Evolutionary conservation across 2,113 vertebrate species (phyloP), one percentile per base, ranked within the genome.

Genomic region (Oreochromis spilurus): DNA sequence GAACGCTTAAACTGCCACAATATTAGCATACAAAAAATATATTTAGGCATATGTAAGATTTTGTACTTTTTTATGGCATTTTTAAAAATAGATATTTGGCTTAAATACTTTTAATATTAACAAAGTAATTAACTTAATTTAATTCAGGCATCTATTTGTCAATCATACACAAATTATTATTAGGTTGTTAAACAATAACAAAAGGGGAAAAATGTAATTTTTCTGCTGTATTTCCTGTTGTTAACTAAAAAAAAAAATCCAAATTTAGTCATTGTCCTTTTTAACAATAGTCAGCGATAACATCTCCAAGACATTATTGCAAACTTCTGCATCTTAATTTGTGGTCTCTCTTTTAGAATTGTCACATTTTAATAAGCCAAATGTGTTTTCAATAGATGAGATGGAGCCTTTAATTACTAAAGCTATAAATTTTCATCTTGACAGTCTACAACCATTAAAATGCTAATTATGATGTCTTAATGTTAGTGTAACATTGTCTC

Each of bases 61-160:
- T 48, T 48, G 14, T 48, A 48, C 26, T 75, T 48, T 48, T 75
- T 48, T 48, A 72, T 72, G 7, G 1, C 9, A 75, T 8, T 75
- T 72, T 26, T 26, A 0, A 13, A 8, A 24, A 11, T 17, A 0
- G 24, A 12, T 29, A 29, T 77, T 50, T 50, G 43, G 24, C 43
- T 77, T 31, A 31, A 19, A 77, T 31, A 50, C 24, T 77, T 77
- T 77, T 77, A 31, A 12, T 19, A 75, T 75, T 75, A 75, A 75
- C 24, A 31, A 48, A 75, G 4, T 3, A 19, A 48, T 72, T 45
- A 72, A 48, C 67, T 43, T 14, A 24, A 43, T 70, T 9, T 48
- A 75, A 75, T 75, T 29, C 14, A 50, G 40, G 14, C 9, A 29
- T 48, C 43, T 75, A 48, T 10, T 75, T 50, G 9, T 75, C 43